These are phyloP conservation scores for Nemoura dubitans DNA, from an alignment of 2,888 invertebrate species.

Conservation along the genomic window DNA sequence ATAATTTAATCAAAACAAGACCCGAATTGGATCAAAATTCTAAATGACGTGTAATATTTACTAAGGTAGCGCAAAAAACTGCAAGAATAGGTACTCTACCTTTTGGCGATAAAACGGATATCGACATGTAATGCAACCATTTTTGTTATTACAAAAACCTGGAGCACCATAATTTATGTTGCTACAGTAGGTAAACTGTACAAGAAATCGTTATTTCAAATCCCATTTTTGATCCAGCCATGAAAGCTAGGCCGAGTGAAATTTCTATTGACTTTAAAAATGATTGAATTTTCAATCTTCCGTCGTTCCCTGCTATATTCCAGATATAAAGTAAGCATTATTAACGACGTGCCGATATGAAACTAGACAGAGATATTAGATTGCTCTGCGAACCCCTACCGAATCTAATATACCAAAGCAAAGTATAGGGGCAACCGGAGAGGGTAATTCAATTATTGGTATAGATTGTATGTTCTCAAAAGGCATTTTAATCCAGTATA, in stretches of 20 bases:
- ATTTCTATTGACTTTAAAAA: not conserved
- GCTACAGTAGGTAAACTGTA: too few species aligned
- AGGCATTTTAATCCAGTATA: not conserved
- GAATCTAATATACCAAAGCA: not conserved
- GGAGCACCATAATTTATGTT: too few species aligned
- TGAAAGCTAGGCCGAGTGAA: not conserved
- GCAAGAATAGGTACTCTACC: too few species aligned
- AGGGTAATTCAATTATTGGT: conserved; percentile 12
- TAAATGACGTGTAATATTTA: too few species aligned
- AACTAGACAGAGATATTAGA: conserved; percentile 4
- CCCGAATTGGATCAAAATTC: too few species aligned
- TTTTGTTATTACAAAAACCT: too few species aligned
- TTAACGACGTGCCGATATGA: not conserved
- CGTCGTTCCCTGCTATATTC: not conserved
- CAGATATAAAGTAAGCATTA: not conserved
- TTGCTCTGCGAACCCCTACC: not conserved
- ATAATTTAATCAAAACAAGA: too few species aligned
- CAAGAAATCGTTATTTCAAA: not conserved
- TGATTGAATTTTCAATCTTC: not conserved
- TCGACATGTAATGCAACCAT: too few species aligned
- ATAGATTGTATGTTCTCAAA: not conserved
- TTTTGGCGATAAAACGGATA: too few species aligned
- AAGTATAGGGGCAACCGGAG: not conserved
- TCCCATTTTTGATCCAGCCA: not conserved
- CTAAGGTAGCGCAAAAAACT: too few species aligned